A percentile compares a stretch with the other conserved stretches of the same genome.
phyloP scores from a whole-genome alignment of 1,140 invertebrate genomes.

The Drosophila rufa region DNA sequence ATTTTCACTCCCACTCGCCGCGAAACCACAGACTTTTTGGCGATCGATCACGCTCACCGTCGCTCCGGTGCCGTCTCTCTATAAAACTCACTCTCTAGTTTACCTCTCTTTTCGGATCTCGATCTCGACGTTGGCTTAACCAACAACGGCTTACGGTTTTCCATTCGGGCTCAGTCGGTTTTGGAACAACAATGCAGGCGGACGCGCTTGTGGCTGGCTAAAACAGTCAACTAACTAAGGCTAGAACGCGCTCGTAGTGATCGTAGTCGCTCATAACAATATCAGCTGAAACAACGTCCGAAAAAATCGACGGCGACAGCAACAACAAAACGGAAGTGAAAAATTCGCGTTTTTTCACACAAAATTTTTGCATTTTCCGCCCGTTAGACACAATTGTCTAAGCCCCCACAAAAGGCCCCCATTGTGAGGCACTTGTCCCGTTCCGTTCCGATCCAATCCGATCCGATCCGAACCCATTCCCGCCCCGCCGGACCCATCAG shows the following conservation, averaged over 20 bases:
- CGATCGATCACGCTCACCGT: constrained; percentile 29
- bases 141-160: constrained; percentile 61
- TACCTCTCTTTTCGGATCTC: constrained; percentile 46
- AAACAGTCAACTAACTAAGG: constrained; percentile 32
- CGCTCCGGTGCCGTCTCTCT: not conserved
- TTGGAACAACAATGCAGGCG: constrained; percentile 78
- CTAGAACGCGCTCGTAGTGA: constrained; percentile 69
- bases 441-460: constrained; percentile 11
- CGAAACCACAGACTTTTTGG: constrained; percentile 43
- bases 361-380: constrained; percentile 80
- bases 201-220: constrained; percentile 70
- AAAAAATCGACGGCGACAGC: constrained; percentile 34
- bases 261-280: constrained; percentile 37
- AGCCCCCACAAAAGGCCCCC: constrained; percentile 64
- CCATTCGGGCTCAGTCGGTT: constrained; percentile 61
- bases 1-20: constrained; percentile 44
- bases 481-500: constrained; percentile 20
- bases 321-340: constrained; percentile 77
- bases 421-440: constrained; percentile 72
- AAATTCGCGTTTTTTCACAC: constrained; percentile 80
- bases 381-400: constrained; percentile 70
- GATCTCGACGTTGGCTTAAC: constrained; percentile 40
- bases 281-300: constrained; percentile 24
- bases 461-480: constrained; percentile 21
- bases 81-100: constrained; percentile 28